Percentiles rank a stretch among this genome's conserved stretches.
Conservation (phyloP, 2,113 vertebrate genomes). For the Mugil cephalus region DNA sequence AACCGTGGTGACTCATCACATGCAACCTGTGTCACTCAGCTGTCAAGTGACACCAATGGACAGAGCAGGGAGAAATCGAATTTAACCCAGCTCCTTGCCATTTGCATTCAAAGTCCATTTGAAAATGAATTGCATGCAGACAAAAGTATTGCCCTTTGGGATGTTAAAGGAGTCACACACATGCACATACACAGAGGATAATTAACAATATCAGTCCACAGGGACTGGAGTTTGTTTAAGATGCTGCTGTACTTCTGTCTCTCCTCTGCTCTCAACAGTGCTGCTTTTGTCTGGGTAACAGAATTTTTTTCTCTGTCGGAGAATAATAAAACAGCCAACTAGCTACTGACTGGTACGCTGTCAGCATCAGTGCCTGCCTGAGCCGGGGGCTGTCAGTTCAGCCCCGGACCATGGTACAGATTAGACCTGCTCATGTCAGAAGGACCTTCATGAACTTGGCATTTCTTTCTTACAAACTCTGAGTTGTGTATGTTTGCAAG, state of each 20-base stretch:
- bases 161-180: slow-evolving; percentile 14
- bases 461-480: slow-evolving; percentile 27
- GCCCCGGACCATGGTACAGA: slow-evolving; percentile 33
- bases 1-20: slow-evolving; percentile 36
- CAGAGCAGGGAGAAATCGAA: slow-evolving; percentile 16
- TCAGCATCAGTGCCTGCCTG: slow-evolving; percentile 50
- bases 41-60: slow-evolving; percentile 32
- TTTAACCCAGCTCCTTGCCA: slow-evolving; percentile 21
- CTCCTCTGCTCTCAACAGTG: slow-evolving; percentile 36
- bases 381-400: slow-evolving; percentile 52
- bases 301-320: slow-evolving; percentile 56
- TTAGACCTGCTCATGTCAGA: slow-evolving; percentile 51
- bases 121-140: slow-evolving; percentile 28
- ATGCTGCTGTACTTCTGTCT: slow-evolving; percentile 10
- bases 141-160: slow-evolving; percentile 2
- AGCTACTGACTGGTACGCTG: slow-evolving; percentile 37
- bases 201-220: slow-evolving; percentile 5
- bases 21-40: slow-evolving; percentile 44
- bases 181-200: neutral
- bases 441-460: slow-evolving; percentile 6
- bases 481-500: neutral
- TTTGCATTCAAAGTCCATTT: slow-evolving; percentile 34
- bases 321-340: slow-evolving; percentile 54
- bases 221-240: neutral
- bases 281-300: slow-evolving; percentile 52